phyloP scores from a whole-genome alignment of 2,888 invertebrate genomes.

The Ganaspis brasiliensis region DNA sequence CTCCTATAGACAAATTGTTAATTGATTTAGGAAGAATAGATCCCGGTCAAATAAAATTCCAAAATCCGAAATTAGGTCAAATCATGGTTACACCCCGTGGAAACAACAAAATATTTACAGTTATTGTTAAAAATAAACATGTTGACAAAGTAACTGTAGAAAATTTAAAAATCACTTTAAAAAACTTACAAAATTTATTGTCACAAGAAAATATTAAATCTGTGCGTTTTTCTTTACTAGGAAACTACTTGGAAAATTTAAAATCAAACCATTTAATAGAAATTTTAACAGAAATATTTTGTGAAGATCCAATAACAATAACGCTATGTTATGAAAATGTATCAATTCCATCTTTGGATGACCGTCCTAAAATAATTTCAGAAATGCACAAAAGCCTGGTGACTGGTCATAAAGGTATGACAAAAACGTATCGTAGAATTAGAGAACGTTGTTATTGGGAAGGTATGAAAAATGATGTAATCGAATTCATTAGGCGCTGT shows the following conservation, averaged over 20 bases:
- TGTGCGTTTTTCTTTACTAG: neutral
- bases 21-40: too few species aligned
- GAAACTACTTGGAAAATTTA: neutral
- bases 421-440: neutral
- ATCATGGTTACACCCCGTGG: too few species aligned
- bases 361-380: neutral
- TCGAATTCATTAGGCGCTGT: neutral
- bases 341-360: neutral
- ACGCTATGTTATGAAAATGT: neutral
- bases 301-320: neutral
- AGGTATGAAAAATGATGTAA: neutral
- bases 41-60: too few species aligned
- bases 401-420: neutral
- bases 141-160: neutral
- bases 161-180: neutral
- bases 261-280: neutral
- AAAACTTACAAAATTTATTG: neutral
- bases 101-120: too few species aligned
- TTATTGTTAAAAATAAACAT: too few species aligned
- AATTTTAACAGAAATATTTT: neutral
- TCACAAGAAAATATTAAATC: neutral
- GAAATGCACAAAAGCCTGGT: neutral
- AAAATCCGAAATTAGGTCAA: too few species aligned
- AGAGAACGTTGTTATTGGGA: slow-evolving; percentile 1
- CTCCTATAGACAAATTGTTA: too few species aligned